Evolutionary conservation across 2,888 invertebrate species (phyloP), one percentile per base, ranked within the genome.

Genomic region (Euphydryas editha): DNA sequence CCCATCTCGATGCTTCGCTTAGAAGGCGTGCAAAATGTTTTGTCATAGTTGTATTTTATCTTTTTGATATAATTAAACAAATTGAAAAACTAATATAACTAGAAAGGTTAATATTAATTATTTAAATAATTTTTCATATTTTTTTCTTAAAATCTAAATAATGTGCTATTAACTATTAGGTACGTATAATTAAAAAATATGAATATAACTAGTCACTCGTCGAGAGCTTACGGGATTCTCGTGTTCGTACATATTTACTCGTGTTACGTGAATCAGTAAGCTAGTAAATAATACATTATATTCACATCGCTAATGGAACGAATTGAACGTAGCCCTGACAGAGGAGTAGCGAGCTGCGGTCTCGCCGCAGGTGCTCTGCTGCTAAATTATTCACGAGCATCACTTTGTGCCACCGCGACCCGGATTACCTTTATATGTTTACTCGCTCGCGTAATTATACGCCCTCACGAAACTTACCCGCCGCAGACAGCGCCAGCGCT

Each of bases 391-490:
- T 90, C 90, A 87, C 85, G 87, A 84, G 87, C 86, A 90, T 90
- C 91, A 90, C 90, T 91, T 90, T 90, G 89, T 90, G 90, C 87
- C 88, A 84, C 88, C 89, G 87, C 90, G 87, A 84, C 88, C 88
- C 88, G 91, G 91, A 90, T 91, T 91, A 91, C 90, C 90, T 90
- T 90, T 89, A 90, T 90, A 87, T 91, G 90, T 92, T 91, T 92
- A 88, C 90, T 85, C 89, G 87, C 84, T 85, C 86, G 86, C 88
- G 88, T 91, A 91, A 92, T 92, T 92, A 90, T 90, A 89, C 91
- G 84, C 87, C 87, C 90, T 85, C 88, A 86, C 87, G 87, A 86
- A 90, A 90, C 89, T 90, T 88, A 81, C 79, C 83, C 74, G 62
- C 74, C 75, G 70, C 75, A 73, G 65, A 68, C 70, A 61, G 67